phyloP scores from a whole-genome alignment of 2,888 invertebrate species.

The Oxytorus armatus region DNA sequence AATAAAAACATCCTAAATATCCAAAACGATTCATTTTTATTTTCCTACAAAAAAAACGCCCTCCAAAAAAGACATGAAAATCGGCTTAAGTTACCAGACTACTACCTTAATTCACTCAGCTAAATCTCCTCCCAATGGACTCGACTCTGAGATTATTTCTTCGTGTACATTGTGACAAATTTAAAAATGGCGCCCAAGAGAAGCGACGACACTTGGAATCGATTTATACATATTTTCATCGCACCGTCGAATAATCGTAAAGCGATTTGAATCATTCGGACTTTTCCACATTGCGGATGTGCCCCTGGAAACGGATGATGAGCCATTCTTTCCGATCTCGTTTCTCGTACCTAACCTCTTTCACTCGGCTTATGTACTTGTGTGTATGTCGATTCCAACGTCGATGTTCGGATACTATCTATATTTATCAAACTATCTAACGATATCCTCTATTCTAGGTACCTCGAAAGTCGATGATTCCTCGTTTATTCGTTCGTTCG shows the following conservation, averaged over 20 bases:
- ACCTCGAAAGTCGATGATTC: conserved; percentile 65
- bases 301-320: conserved; percentile 50
- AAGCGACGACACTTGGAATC: not conserved
- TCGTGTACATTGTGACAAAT: not conserved
- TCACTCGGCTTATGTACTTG: not conserved
- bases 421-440: conserved; percentile 32
- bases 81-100: no score
- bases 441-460: conserved; percentile 33
- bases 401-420: conserved; percentile 17
- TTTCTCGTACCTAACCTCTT: conserved; percentile 7
- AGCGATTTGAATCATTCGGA: conserved; percentile 8
- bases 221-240: conserved; percentile 7
- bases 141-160: not conserved
- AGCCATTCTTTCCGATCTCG: conserved; percentile 46
- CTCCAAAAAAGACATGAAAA: no score
- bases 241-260: not conserved
- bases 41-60: no score
- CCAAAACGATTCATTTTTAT: no score
- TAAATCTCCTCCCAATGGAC: no score
- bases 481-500: conserved; percentile 58
- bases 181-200: not conserved
- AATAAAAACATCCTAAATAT: no score
- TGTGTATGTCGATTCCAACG: conserved; percentile 33
- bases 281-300: conserved; percentile 23
- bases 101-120: no score